Evolutionary conservation across 1,140 invertebrate genomes (phyloP).

Genomic region (Pteromalus puparum): DNA sequence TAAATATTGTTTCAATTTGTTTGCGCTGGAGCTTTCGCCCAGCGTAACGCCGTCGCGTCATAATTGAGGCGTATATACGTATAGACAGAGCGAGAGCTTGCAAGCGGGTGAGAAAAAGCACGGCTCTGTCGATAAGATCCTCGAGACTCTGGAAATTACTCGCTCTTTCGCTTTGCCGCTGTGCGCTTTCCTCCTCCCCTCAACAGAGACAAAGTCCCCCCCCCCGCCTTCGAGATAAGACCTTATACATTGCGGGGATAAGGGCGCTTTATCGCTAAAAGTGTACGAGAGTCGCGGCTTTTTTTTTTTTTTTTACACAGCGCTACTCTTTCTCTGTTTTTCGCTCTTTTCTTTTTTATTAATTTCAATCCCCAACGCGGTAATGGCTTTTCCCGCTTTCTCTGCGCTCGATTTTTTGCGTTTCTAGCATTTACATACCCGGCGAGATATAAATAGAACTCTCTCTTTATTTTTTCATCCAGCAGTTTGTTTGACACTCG

Average conservation of each 20-base stretch:
- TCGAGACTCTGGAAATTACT: constrained; percentile 16
- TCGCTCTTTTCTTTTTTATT: constrained; percentile 17
- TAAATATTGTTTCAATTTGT: constrained; percentile 37
- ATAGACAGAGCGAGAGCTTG: not conserved
- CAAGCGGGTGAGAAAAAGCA: constrained; percentile 19
- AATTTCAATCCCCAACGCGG: constrained; percentile 35
- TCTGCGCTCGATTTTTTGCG: not conserved
- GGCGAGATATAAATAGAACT: not conserved
- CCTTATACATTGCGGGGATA: constrained; percentile 50
- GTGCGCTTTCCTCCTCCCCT: not conserved
- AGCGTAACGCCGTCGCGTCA: not conserved
- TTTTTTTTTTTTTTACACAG: no score
- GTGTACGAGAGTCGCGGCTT: constrained; percentile 33
- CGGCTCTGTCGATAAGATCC: constrained; percentile 36
- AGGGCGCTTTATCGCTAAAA: constrained; percentile 46
- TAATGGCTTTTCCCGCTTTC: constrained; percentile 18
- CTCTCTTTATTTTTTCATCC: no score
- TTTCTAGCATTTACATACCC: not conserved
- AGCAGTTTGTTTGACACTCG: not conserved
- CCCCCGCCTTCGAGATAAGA: constrained; percentile 37
- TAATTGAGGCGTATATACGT: constrained; percentile 25
- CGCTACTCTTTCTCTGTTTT: not conserved
- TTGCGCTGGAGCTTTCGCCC: not conserved
- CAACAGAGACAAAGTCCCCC: constrained; percentile 42
- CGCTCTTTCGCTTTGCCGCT: not conserved